phyloP scores from a whole-genome alignment of 2,113 vertebrate genomes.

The Pachypanchax playfairii region DNA sequence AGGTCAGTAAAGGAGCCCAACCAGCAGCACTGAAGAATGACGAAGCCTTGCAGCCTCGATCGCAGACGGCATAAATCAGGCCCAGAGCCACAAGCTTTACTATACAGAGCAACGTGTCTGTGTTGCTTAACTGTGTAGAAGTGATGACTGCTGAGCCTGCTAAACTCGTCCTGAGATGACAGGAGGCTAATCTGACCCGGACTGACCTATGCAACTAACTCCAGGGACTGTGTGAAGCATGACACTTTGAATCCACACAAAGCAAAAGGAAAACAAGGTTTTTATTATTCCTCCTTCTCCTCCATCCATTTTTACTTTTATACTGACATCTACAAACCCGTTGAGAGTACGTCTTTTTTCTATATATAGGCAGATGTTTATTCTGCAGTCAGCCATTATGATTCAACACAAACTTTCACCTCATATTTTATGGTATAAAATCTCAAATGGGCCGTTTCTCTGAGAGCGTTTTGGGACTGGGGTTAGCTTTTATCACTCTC shows the following conservation, averaged over 20 bases:
- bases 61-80: slow-evolving; percentile 59
- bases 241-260: slow-evolving; percentile 16
- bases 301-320: slow-evolving; percentile 1
- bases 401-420: slow-evolving; percentile 5
- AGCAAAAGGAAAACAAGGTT: slow-evolving; percentile 14
- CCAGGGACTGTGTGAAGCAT: slow-evolving; percentile 8
- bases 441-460: slow-evolving; percentile 11
- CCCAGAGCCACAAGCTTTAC: slow-evolving; percentile 44
- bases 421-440: slow-evolving; percentile 8
- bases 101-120: slow-evolving; percentile 41
- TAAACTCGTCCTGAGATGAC: slow-evolving; percentile 55
- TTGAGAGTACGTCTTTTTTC: background rate
- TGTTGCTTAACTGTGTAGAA: slow-evolving; percentile 51
- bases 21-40: slow-evolving; percentile 46
- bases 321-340: background rate
- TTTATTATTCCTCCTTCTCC: background rate
- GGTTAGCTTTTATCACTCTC: slow-evolving; percentile 37
- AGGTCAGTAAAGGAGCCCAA: slow-evolving; percentile 43
- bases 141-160: slow-evolving; percentile 20
- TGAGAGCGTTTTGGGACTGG: slow-evolving; percentile 28
- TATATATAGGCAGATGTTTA: slow-evolving; percentile 36
- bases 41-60: slow-evolving; percentile 39
- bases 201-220: slow-evolving; percentile 30
- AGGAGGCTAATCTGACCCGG: slow-evolving; percentile 27
- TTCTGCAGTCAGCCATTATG: slow-evolving; percentile 20